phyloP scores from a whole-genome alignment of 2,888 invertebrate genomes.

The Trilocha varians region DNA sequence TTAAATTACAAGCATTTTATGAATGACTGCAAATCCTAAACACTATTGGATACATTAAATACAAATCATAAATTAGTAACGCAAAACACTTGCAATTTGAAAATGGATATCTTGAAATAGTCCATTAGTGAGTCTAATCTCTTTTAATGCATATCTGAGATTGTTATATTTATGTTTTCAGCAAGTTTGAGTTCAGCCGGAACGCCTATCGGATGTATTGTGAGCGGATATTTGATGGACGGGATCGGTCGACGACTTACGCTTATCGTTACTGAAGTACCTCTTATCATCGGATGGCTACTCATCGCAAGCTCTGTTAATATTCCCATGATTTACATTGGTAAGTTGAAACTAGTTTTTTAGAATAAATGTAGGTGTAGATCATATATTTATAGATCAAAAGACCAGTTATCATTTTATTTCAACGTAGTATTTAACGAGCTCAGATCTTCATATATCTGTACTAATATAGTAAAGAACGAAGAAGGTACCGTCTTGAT shows the following conservation, averaged over 20 bases:
- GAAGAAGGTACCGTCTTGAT: too few relatives aligned
- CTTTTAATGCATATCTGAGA: too few relatives aligned
- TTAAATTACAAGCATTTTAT: too few relatives aligned
- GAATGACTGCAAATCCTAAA: neutral
- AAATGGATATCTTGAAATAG: too few relatives aligned
- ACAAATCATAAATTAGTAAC: neutral
- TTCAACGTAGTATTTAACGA: too few relatives aligned
- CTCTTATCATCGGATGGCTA: conserved; percentile 79
- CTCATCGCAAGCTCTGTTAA: conserved; percentile 74
- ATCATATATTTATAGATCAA: too few relatives aligned
- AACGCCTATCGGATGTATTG: conserved; percentile 79
- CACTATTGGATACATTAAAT: neutral
- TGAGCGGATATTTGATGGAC: conserved; percentile 82
- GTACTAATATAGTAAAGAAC: too few relatives aligned
- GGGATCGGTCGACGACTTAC: conserved; percentile 76
- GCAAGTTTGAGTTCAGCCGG: conserved; percentile 78
- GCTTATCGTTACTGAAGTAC: conserved; percentile 77
- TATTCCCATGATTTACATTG: conserved; percentile 75
- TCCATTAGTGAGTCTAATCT: too few relatives aligned
- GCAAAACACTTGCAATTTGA: neutral
- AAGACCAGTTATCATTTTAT: too few relatives aligned
- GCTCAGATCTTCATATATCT: too few relatives aligned
- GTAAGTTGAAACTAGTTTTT: too few relatives aligned
- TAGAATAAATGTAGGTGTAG: too few relatives aligned
- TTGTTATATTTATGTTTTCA: conserved; percentile 34